Base-by-base conservation (phyloP, 2,113 vertebrate species). In the Dolichallabes microphthalmus region DNA sequence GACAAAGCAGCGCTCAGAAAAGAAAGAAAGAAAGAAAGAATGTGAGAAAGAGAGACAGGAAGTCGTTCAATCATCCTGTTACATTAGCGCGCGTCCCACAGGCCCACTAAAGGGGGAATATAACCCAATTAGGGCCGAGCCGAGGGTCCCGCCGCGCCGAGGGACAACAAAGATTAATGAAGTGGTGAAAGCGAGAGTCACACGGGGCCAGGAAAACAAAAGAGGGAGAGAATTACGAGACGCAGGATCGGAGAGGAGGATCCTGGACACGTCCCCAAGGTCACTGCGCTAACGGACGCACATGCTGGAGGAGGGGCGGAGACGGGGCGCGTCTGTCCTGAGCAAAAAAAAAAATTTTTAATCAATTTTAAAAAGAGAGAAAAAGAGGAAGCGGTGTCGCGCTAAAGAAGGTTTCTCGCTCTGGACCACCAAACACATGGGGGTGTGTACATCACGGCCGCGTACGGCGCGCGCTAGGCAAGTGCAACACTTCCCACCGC, bases 111-210 rank as follows among this genome's bases (percentile, higher is more conserved):
- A 83, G 77, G 58, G 52, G 66, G 87, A 84, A 78, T 75, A 91
- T 85, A 90, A 91, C 88, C 89, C 90, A 90, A 92, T 92, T 92
- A 93, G 85, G 82, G 22, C 45, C 11, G 87, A 71, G 78, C 66
- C 68, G 27, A 63, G 83, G 80, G 63, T 92, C 90, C 79, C 89
- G 27, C 3, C 50, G 88, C 85, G 12, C 57, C 27, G 82, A 82
- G 45, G 86, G 86, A 79, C 82, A n/a, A 71, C 74, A 88, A 90
- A 83, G 92, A 93, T 87, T 85, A 92, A 93, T 92, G 88, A 88
- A 88, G 74, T 73, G 85, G 73, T 64, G 86, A 86, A 88, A 30
- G 91, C 87, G 85, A 91, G 85, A 74, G 85, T 87, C 83, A 86
- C 80, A 87, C 75, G 85, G 57, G 84, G 30, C 79, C 81, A 82